Evolutionary conservation across 2,888 invertebrate species (phyloP), one percentile per base, ranked within the genome.

Genomic region (Pristionchus maxplancki): DNA sequence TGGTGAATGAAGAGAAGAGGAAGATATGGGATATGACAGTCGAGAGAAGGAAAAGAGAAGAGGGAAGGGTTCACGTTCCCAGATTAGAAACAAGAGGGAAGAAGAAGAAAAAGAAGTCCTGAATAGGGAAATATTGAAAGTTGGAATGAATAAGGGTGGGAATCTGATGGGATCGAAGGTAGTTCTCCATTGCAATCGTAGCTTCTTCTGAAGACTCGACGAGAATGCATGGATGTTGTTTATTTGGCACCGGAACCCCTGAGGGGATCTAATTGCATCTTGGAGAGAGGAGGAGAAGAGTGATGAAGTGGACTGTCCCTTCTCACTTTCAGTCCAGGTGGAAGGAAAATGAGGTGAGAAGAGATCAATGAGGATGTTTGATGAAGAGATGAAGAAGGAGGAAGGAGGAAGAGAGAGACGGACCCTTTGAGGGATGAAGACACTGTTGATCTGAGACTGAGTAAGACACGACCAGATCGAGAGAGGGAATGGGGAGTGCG

Each of bases 181-280:
- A 78, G 44, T 78, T 48, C 78, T 48, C 40, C 1, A 40, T 6
- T 48, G n/a, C n/a, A 78, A 28, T 78, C 78, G 78, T 78, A 78
- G 78, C 15, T 74, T 13, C 44, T 78, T 78, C 78, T 78, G 24
- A 11, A 40, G 78, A 67, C 31, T 71, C 17, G 31, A 9, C 5
- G 74, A 40, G 74, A 44, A 48, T 48, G 40, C 28, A n/a, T 48
- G 78, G 15, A 48, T n/a, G 40, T 40, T 78, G 78, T 40, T 78
- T 78, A 78, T 78, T 78, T 44, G 78, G 78, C 34, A 78, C 40
- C 78, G 78, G 78, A 78, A 78, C 81, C 81, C 81, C 50, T 81
- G 82, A 82, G 50, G 82, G 34, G 53, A 53, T 50, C 53, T 53
- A 44, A 82, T 50, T 82, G 53, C 50, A 82, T 82, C 34, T 37